Percentiles rank a stretch among this genome's conserved stretches.
These are phyloP conservation scores for Silurus lanzhouensis DNA, from an alignment of 2,797 vertebrate species.

Conservation along the genomic window DNA sequence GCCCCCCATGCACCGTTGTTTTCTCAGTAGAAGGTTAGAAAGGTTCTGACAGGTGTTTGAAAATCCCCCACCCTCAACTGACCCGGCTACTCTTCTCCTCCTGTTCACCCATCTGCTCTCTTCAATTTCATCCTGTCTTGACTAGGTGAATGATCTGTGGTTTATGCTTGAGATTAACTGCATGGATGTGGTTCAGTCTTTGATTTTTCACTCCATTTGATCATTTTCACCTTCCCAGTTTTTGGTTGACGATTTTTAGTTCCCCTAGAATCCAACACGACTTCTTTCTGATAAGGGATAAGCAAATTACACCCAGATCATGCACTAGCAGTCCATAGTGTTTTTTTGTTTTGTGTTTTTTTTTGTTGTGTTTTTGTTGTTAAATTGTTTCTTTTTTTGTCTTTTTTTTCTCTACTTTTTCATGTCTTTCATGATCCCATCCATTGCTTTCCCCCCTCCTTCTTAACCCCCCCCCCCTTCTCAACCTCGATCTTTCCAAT, in stretches of 20 bases:
- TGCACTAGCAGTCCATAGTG: slow-evolving; percentile 41
- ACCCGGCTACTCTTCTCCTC: neutral
- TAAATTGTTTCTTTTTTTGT: slow-evolving; percentile 33
- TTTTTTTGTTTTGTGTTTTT: neutral
- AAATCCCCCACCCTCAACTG: neutral
- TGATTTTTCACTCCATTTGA: neutral
- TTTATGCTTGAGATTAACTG: slow-evolving; percentile 39
- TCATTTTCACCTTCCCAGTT: neutral
- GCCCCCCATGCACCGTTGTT: too few species aligned
- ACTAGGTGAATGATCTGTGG: slow-evolving; percentile 49
- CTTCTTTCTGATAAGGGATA: slow-evolving; percentile 16
- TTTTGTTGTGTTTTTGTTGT: neutral
- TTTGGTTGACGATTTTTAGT: slow-evolving; percentile 6
- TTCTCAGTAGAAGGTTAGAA: neutral
- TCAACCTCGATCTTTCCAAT: neutral
- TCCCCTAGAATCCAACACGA: neutral
- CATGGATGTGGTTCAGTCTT: slow-evolving; percentile 18
- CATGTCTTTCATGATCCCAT: neutral
- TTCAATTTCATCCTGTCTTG: neutral
- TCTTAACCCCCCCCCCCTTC: neutral
- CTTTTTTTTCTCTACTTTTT: neutral
- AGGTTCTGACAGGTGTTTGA: slow-evolving; percentile 39
- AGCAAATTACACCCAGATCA: slow-evolving; percentile 44
- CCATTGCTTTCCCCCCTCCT: neutral
- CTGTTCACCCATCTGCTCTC: slow-evolving; percentile 1